Evolutionary conservation across 1,140 invertebrate species (phyloP).

Genomic region (Drosophila tropicalis): DNA sequence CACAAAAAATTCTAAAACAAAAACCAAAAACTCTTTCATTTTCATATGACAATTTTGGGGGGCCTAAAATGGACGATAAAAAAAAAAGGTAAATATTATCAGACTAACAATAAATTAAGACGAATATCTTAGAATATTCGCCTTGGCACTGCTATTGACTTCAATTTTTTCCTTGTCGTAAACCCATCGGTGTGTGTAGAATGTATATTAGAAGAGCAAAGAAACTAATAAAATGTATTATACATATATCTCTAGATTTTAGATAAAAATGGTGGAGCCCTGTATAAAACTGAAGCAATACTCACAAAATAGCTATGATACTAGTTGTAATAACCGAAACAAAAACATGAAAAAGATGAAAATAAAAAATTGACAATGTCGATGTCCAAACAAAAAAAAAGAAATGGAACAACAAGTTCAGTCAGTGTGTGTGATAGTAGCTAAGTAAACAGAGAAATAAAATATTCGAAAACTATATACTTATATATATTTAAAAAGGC

Average conservation of each 20-base stretch:
- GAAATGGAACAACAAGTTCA: slow-evolving; percentile 63
- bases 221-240: slow-evolving; percentile 17
- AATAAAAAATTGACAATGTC: slow-evolving; percentile 35
- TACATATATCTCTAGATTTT: slow-evolving; percentile 33
- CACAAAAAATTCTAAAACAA: slow-evolving; percentile 19
- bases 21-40: slow-evolving; percentile 12
- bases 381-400: slow-evolving; percentile 36
- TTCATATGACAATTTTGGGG: not conserved
- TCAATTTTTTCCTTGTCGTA: slow-evolving; percentile 3
- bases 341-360: not conserved
- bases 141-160: slow-evolving; percentile 3
- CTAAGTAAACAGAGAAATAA: slow-evolving; percentile 44
- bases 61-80: not conserved
- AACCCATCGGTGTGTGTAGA: slow-evolving; percentile 10
- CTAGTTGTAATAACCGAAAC: slow-evolving; percentile 73
- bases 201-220: not conserved
- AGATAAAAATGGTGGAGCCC: slow-evolving; percentile 47
- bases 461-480: not conserved
- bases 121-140: not conserved
- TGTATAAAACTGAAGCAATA: slow-evolving; percentile 82
- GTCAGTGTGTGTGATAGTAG: slow-evolving; percentile 69
- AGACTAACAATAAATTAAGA: slow-evolving; percentile 1
- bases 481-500: not conserved
- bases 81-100: not conserved
- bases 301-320: slow-evolving; percentile 83